Conservation (phyloP, 2,888 invertebrate species). For the Sipha maydis region DNA sequence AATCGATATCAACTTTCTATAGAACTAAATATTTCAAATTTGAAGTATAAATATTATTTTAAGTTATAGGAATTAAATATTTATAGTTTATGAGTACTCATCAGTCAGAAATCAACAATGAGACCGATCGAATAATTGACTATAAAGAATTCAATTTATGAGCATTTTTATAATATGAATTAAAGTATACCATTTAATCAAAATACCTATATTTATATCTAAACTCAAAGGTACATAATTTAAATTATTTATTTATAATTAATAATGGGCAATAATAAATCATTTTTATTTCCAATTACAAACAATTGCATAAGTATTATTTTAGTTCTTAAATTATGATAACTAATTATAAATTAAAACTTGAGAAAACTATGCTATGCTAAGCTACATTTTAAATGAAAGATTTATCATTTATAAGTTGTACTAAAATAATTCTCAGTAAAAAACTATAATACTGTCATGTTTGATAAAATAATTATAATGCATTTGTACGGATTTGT, state of each 20-base stretch:
- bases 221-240: background rate
- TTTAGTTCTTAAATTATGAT: no score
- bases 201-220: background rate
- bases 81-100: background rate
- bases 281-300: background rate
- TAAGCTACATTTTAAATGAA: no score
- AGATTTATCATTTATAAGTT: no score
- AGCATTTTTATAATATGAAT: background rate
- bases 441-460: background rate
- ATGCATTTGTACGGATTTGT: background rate
- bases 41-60: background rate
- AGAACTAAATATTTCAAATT: background rate
- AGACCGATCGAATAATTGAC: slow-evolving; percentile 13
- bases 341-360: no score
- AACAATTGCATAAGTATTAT: background rate
- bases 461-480: background rate
- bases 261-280: background rate
- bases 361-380: no score
- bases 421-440: background rate
- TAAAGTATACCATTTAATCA: background rate
- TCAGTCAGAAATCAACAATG: background rate
- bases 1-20: background rate
- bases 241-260: background rate
- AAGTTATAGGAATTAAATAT: background rate
- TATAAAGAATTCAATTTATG: background rate